phyloP scores from a whole-genome alignment of 2,113 vertebrate species.

The Bos taurus region ARS-UCD2.0 NC_037332.1:117513501-117514000 shows the following conservation, averaged over 20 bases:
- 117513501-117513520: background rate
- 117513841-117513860: accelerated
- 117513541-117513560: background rate
- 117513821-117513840: accelerated
- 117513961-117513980: accelerated
- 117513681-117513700: background rate
- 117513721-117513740: background rate
- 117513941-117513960: accelerated
- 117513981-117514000: too few relatives aligned
- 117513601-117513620: background rate
- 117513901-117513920: background rate
- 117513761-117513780: accelerated
- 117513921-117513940: accelerated
- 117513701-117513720: accelerated
- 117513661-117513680: accelerated
- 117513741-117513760: accelerated
- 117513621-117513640: background rate
- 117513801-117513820: accelerated
- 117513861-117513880: background rate
- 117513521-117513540: background rate
- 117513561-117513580: accelerated
- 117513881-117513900: accelerated
- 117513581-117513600: accelerated
- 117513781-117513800: accelerated
- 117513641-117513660: background rate